These are phyloP conservation scores for Enoplosus armatus DNA, from an alignment of 2,797 vertebrate genomes.

Conservation along the genomic window DNA sequence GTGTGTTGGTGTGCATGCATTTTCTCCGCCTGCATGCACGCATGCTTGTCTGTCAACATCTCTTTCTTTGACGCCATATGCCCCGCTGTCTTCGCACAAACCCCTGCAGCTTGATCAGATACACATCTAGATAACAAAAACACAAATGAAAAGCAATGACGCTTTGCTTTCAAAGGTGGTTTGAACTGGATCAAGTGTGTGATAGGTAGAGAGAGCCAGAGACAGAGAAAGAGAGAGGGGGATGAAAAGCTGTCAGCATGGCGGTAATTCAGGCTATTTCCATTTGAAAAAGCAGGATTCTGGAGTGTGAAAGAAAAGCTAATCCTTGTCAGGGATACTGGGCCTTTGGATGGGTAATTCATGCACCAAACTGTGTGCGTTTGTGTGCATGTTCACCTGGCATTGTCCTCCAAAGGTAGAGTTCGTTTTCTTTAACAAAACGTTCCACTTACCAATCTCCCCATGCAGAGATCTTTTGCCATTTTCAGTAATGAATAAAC, in stretches of 20 bases:
- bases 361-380: background rate
- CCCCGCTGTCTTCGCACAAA: slow-evolving; percentile 2
- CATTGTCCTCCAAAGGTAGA: background rate
- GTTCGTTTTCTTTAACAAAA: background rate
- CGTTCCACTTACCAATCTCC: background rate
- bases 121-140: slow-evolving; percentile 28
- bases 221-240: background rate
- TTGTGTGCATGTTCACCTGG: background rate
- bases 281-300: slow-evolving; percentile 19
- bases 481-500: slow-evolving; percentile 2
- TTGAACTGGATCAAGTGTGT: slow-evolving; percentile 26
- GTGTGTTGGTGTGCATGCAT: background rate
- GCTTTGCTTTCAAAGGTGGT: slow-evolving; percentile 26
- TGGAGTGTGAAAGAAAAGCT: slow-evolving; percentile 18
- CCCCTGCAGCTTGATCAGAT: background rate
- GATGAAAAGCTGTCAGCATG: background rate
- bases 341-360: background rate
- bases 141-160: background rate
- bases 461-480: background rate
- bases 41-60: background rate
- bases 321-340: background rate
- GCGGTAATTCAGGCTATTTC: slow-evolving; percentile 17
- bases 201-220: background rate
- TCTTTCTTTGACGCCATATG: slow-evolving; percentile 9
- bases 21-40: background rate